These are phyloP conservation scores for Drosophila kanapiae DNA, from an alignment of 1,140 invertebrate genomes.

Conservation along the genomic window DNA sequence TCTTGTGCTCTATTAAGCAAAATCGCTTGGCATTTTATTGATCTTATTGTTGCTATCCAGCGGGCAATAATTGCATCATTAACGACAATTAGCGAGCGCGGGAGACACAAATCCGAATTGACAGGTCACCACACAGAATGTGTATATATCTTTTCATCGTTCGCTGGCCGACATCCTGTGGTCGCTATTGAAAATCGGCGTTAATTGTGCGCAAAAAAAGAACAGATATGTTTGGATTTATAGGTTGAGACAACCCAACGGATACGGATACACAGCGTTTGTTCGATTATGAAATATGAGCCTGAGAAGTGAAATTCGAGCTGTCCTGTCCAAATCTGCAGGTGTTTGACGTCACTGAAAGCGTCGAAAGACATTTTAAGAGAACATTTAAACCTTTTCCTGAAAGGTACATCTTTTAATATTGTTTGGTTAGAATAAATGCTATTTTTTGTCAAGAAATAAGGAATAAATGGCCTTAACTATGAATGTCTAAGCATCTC, in stretches of 20 bases:
- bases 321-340: slow-evolving; percentile 10
- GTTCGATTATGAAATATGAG: slow-evolving; percentile 41
- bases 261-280: slow-evolving; percentile 25
- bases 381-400: neutral
- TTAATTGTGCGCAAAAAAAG: slow-evolving; percentile 41
- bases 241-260: slow-evolving; percentile 33
- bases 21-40: slow-evolving; percentile 48
- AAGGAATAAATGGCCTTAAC: neutral
- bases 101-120: slow-evolving; percentile 42
- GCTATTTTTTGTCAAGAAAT: neutral
- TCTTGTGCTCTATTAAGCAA: slow-evolving; percentile 49
- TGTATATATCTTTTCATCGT: slow-evolving; percentile 21
- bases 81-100: slow-evolving; percentile 41
- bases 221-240: slow-evolving; percentile 21
- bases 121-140: slow-evolving; percentile 42
- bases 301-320: slow-evolving; percentile 23
- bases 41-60: slow-evolving; percentile 42
- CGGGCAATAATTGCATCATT: slow-evolving; percentile 48
- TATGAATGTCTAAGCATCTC: too few species aligned
- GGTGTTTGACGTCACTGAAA: slow-evolving; percentile 28
- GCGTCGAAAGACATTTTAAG: neutral
- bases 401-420: neutral
- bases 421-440: neutral
- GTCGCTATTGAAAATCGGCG: slow-evolving; percentile 37
- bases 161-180: slow-evolving; percentile 27